Evolutionary conservation across 2,797 vertebrate species (phyloP).

Genomic region (Enteromius fasciolatus): DNA sequence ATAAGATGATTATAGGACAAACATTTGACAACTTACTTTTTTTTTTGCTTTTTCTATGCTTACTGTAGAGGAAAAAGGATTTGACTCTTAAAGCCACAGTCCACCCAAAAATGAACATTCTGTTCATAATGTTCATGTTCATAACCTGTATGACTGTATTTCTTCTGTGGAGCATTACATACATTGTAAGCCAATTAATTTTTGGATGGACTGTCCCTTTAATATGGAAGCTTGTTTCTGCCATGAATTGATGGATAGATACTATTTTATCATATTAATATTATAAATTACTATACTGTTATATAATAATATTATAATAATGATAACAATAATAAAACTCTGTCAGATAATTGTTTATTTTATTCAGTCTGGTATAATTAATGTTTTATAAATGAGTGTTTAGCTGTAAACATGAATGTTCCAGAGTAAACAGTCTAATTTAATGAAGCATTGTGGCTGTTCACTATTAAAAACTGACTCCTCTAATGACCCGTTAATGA

Average conservation of each 20-base stretch:
- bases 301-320: neutral
- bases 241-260: too few relatives aligned
- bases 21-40: neutral
- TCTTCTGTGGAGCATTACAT: neutral
- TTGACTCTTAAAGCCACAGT: neutral
- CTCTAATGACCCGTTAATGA: conserved; percentile 60
- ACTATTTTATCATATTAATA: too few relatives aligned
- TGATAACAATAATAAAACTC: neutral
- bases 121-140: neutral
- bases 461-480: conserved; percentile 57
- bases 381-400: conserved; percentile 4
- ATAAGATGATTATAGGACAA: neutral
- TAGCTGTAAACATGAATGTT: conserved; percentile 19
- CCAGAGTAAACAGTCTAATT: conserved; percentile 1
- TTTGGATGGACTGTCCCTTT: neutral
- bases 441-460: conserved; percentile 7
- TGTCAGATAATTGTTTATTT: neutral
- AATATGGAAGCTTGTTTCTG: neutral
- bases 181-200: neutral
- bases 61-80: neutral
- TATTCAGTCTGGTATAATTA: neutral
- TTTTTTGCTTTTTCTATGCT: neutral
- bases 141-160: neutral
- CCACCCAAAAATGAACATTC: neutral
- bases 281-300: neutral